Percentiles rank a stretch among this genome's conserved stretches.
Conservation (phyloP, 1,140 invertebrate species). For the Ceratoteleas bidentatus region DNA sequence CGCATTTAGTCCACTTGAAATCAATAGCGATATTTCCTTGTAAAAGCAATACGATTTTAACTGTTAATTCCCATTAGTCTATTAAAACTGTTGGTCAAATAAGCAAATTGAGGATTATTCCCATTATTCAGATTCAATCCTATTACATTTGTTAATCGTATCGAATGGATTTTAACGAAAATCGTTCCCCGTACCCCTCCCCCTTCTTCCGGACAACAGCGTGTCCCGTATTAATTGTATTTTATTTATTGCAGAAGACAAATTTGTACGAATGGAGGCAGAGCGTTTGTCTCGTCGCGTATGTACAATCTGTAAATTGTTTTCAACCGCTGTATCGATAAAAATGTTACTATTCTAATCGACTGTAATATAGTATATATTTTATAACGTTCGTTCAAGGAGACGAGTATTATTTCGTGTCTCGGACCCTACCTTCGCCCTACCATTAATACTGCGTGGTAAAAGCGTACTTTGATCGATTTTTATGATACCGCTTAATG, state of each 20-base stretch:
- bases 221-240: slow-evolving; percentile 41
- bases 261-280: slow-evolving; percentile 41
- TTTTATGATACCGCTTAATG: slow-evolving; percentile 68
- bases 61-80: no score
- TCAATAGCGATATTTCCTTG: no score
- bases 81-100: no score
- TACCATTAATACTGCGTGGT: slow-evolving; percentile 46
- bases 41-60: no score
- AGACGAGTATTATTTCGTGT: slow-evolving; percentile 55
- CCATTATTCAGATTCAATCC: no score
- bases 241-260: no score
- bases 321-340: slow-evolving; percentile 61
- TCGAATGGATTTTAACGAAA: no score
- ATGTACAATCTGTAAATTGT: slow-evolving; percentile 77
- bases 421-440: slow-evolving; percentile 6
- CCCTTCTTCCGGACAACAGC: not conserved
- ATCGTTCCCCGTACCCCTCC: no score
- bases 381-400: slow-evolving; percentile 42
- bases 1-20: no score
- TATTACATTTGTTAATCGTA: no score
- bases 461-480: slow-evolving; percentile 50
- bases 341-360: slow-evolving; percentile 73
- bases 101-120: no score
- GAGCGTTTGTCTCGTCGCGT: slow-evolving; percentile 32
- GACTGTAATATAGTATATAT: slow-evolving; percentile 63